phyloP scores from a whole-genome alignment of 2,113 vertebrate genomes.

The Falco punctatus region DNA sequence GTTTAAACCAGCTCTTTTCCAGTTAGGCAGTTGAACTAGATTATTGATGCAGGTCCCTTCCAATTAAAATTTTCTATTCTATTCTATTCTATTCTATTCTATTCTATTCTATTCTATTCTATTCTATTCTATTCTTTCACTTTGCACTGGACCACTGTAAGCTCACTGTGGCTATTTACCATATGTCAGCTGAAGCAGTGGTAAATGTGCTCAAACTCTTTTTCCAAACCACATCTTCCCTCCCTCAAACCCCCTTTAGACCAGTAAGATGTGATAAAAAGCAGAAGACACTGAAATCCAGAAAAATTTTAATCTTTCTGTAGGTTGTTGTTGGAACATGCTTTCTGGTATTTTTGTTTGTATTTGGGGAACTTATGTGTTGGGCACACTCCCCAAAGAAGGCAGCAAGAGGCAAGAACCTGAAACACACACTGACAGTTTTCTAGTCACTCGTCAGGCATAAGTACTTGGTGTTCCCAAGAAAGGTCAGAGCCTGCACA shows the following conservation, averaged over 20 bases:
- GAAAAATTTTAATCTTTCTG: neutral
- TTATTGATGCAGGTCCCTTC: neutral
- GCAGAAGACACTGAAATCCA: neutral
- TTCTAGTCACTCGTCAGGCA: neutral
- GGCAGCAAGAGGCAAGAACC: neutral
- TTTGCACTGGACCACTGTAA: neutral
- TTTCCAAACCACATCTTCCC: neutral
- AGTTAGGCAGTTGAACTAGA: neutral
- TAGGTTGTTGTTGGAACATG: neutral
- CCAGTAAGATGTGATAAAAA: neutral
- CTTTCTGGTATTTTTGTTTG: neutral
- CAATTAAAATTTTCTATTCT: too few species aligned
- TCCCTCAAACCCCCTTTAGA: neutral
- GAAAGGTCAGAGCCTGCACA: neutral
- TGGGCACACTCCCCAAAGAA: neutral
- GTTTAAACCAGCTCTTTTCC: neutral
- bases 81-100: neutral
- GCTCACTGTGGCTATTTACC: neutral
- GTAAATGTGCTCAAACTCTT: neutral
- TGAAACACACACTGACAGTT: neutral
- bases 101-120: neutral
- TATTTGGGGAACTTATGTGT: neutral
- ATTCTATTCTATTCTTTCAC: neutral
- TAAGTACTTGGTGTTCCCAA: neutral
- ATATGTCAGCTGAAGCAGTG: neutral